Evolutionary conservation across 2,797 vertebrate species (phyloP).

Genomic region (Ceryle rudis): DNA sequence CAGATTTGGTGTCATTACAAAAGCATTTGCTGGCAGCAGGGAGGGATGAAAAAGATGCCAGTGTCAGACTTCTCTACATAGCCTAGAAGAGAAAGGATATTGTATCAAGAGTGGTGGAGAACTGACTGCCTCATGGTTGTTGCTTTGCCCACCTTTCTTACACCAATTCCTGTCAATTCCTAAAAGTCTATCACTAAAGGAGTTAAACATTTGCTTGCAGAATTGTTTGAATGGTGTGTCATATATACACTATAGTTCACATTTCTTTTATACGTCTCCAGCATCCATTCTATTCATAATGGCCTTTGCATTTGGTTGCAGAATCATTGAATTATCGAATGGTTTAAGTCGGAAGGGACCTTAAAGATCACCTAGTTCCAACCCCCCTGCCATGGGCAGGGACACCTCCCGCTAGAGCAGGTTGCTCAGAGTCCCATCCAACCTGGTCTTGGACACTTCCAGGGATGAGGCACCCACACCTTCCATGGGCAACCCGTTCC

Average conservation of each 20-base stretch:
- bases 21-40: background rate
- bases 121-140: accelerated
- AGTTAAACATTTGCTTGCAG: background rate
- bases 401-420: no score
- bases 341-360: no score
- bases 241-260: background rate
- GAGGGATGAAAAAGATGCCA: background rate
- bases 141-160: background rate
- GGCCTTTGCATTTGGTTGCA: background rate
- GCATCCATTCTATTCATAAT: background rate
- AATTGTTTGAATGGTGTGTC: background rate
- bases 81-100: background rate
- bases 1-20: background rate
- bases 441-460: no score
- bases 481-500: no score
- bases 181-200: background rate
- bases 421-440: no score
- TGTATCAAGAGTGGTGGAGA: background rate
- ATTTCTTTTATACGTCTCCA: background rate
- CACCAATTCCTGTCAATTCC: background rate
- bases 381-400: background rate
- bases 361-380: no score
- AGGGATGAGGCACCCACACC: no score
- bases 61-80: background rate
- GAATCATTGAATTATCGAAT: background rate